Evolutionary conservation across 2,888 invertebrate species (phyloP).

Genomic region (Eilema depressum): DNA sequence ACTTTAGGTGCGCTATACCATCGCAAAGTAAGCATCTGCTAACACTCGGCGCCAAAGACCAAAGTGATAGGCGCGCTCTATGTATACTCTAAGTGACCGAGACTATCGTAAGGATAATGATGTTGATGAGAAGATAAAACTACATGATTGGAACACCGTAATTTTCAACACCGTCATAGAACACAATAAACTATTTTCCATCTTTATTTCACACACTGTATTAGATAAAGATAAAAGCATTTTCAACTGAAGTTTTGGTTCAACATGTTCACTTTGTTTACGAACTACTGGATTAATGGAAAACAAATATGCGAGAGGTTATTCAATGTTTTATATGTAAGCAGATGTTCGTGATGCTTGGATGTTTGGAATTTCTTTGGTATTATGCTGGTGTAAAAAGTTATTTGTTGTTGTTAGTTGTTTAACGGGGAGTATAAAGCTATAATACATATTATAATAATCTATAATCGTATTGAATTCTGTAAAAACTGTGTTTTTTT

Average conservation of each 20-base stretch:
- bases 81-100: too few species aligned
- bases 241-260: constrained; percentile 45
- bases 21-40: too few species aligned
- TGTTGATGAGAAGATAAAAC: too few species aligned
- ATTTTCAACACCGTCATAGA: neutral
- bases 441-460: neutral
- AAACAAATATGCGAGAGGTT: constrained; percentile 62
- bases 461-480: too few species aligned
- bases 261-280: constrained; percentile 56
- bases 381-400: constrained; percentile 22
- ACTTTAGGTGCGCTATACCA: too few species aligned
- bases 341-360: constrained; percentile 28
- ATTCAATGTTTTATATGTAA: constrained; percentile 53
- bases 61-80: too few species aligned
- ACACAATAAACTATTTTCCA: neutral
- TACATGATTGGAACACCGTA: neutral
- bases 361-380: constrained; percentile 43
- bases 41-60: too few species aligned
- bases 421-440: neutral
- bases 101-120: too few species aligned
- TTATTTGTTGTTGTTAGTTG: too few species aligned
- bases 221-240: constrained; percentile 29
- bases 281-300: constrained; percentile 64
- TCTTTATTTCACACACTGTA: constrained; percentile 24
- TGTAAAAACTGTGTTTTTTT: too few species aligned